Conservation (phyloP, 1,140 invertebrate species). For the Elysia chlorotica region DNA sequence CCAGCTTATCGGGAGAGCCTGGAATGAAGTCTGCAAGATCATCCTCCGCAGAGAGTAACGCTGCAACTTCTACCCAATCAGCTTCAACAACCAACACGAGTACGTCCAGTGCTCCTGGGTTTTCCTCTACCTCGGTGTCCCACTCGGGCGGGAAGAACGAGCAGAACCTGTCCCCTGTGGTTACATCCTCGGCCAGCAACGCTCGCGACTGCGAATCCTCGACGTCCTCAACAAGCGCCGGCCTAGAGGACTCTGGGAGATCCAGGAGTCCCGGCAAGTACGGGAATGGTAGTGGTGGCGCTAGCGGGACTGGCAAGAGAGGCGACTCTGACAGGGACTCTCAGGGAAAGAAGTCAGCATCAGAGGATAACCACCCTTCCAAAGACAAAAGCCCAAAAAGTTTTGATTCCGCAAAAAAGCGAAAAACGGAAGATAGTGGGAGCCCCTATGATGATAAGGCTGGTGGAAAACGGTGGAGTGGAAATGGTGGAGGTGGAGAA, state of each 20-base stretch:
- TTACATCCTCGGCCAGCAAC: neutral
- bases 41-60: neutral
- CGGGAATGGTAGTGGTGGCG: neutral
- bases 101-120: too few species aligned
- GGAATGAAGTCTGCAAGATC: too few species aligned
- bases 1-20: constrained; percentile 2
- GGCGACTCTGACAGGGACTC: too few species aligned
- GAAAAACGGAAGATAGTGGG: neutral
- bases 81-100: neutral
- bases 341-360: neutral
- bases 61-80: neutral
- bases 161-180: neutral
- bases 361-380: neutral
- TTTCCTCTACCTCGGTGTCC: too few species aligned
- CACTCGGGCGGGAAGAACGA: too few species aligned
- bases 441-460: too few species aligned
- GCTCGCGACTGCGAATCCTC: constrained; percentile 12
- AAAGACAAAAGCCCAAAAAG: neutral
- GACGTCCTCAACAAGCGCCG: neutral
- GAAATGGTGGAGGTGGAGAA: neutral
- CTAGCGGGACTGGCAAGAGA: neutral
- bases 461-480: neutral
- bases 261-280: neutral
- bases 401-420: neutral
- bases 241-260: neutral